Evolutionary conservation across 2,113 vertebrate genomes (phyloP).

Genomic region (Aythya baeri): DNA sequence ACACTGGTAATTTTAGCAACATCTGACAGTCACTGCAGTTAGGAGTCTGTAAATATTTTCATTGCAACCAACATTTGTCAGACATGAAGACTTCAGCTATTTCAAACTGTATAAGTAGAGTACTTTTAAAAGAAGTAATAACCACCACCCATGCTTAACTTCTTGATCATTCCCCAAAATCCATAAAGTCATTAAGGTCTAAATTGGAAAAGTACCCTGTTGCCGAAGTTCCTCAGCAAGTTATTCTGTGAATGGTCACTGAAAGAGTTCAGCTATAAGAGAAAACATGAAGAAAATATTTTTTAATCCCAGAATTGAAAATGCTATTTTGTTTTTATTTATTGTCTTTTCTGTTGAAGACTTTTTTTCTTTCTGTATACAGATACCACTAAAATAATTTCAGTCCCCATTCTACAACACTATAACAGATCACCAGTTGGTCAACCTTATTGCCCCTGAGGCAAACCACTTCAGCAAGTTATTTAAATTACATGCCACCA

Average conservation of each 20-base stretch:
- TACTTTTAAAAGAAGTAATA: background rate
- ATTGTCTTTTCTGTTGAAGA: background rate
- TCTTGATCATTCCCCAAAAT: background rate
- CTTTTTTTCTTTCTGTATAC: background rate
- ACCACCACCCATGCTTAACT: background rate
- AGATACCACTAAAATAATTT: background rate
- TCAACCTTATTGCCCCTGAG: background rate
- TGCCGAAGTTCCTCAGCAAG: background rate
- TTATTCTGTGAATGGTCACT: background rate
- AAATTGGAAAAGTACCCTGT: background rate
- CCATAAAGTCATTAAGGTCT: background rate
- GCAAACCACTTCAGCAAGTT: background rate
- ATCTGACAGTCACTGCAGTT: background rate
- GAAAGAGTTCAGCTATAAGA: background rate
- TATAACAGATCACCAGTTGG: background rate
- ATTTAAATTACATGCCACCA: slow-evolving; percentile 10
- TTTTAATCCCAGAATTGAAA: background rate
- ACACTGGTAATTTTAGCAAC: slow-evolving; percentile 14
- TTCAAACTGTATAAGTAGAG: background rate
- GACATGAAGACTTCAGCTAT: background rate
- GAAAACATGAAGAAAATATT: background rate
- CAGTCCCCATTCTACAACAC: background rate
- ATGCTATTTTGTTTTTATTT: background rate
- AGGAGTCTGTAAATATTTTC: slow-evolving; percentile 41
- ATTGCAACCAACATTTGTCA: background rate